Base-by-base conservation (phyloP, 2,888 invertebrate species). In the Sinhomidia bicolor region DNA sequence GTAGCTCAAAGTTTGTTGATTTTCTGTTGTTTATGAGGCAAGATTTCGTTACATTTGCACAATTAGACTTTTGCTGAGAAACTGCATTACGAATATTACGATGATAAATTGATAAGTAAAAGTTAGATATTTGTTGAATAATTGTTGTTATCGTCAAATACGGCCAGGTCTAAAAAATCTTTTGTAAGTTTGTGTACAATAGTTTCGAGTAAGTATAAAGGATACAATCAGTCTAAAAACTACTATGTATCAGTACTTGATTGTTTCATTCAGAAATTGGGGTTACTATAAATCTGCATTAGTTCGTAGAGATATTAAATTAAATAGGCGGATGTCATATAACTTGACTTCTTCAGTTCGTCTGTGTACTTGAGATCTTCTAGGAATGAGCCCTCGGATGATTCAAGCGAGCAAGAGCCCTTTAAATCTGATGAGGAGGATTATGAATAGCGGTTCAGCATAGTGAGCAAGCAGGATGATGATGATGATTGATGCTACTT, bases 341-440 rank as follows among this genome's bases (percentile, higher is more conserved):
- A 71, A 79, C 47, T 60, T 79, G 68, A 86, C 68, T 88, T 68
- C 74, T 81, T 89, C 74, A 89, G 85, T 85, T 36, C 65, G 41
- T 82, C 26, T 87, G 47, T 89, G 85, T 89, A 47, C 89, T 89
- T 89, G 89, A 89, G 89, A 85, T 85, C 54, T 89, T 89, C 85
- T 81, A 89, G 89, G 85, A 82, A 74, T 76, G 85, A 85, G 32
- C 78, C 54, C 57, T 78, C 78, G 78, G 78, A 78, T 78, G 57
- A 78, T 54, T 54, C 78, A 80, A 76, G 85, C 85, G 81, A 65
- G 74, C 54, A 80, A 80, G 85, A 80, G 68, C 78, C 78, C 78
- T 36, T 78, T 32, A 78, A 57, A 78, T 78, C 51, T 32, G 78
- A 78, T 57, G 78, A 57, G 57, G 78, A 78, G 54, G 78, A 78